Evolutionary conservation across 2,113 vertebrate species (phyloP).

Genomic region (Panthera leo): DNA sequence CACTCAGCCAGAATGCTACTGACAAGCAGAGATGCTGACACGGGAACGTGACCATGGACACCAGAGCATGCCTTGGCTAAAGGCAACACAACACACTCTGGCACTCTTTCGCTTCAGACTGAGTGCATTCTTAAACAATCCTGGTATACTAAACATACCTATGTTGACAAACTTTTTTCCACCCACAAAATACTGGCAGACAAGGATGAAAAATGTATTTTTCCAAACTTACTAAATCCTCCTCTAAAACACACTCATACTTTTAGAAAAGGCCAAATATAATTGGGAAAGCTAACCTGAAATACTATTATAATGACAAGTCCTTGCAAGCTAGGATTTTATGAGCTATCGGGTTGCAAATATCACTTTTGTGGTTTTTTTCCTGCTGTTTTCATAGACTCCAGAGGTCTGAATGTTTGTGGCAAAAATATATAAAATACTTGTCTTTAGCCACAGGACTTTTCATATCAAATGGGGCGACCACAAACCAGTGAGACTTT

Average conservation of each 20-base stretch:
- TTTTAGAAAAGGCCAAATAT: slow-evolving; percentile 38
- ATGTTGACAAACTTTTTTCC: not conserved
- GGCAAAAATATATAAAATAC: not conserved
- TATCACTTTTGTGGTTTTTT: not conserved
- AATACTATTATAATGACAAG: slow-evolving; percentile 6
- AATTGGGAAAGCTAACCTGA: not conserved
- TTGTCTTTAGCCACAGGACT: not conserved
- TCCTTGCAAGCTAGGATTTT: slow-evolving; percentile 20
- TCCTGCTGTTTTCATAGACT: not conserved
- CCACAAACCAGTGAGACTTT: not conserved
- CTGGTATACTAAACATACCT: not conserved
- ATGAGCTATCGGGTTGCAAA: not conserved
- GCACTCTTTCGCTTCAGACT: not conserved
- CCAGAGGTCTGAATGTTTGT: not conserved
- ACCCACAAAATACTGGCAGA: not conserved
- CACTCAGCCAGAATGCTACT: not conserved
- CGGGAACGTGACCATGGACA: rapidly evolving
- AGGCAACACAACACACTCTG: not conserved
- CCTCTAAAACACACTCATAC: not conserved
- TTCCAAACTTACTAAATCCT: slow-evolving; percentile 24
- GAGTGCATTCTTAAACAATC: not conserved
- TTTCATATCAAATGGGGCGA: not conserved
- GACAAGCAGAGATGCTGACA: not conserved
- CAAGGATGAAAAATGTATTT: not conserved
- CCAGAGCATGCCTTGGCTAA: not conserved